A percentile compares a stretch with the other conserved stretches of the same genome.
phyloP scores from a whole-genome alignment of 2,113 vertebrate genomes.

The Microtus ochrogaster region DNA sequence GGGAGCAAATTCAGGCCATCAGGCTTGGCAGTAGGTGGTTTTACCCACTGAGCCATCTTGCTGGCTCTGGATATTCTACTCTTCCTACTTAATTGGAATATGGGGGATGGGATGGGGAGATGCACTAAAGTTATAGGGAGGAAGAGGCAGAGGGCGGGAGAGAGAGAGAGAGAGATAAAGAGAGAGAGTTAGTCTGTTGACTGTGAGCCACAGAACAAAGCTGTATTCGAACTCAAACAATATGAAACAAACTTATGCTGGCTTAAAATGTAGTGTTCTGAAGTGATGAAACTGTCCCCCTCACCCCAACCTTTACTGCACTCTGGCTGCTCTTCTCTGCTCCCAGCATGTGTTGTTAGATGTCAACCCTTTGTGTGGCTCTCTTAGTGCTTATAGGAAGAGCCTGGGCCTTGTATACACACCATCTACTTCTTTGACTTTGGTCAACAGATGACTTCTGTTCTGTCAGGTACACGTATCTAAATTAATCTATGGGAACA shows the following conservation, averaged over 20 bases:
- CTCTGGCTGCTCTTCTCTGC: not conserved
- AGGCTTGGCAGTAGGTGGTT: not conserved
- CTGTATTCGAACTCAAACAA: not conserved
- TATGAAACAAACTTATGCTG: not conserved
- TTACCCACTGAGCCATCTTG: not conserved
- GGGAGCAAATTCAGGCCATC: not conserved
- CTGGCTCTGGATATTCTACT: not conserved
- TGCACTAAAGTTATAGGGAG: not conserved
- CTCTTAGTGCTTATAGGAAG: not conserved
- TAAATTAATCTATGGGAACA: slow-evolving; percentile 18
- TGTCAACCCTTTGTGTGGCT: not conserved
- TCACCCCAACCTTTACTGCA: not conserved
- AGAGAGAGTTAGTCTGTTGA: not conserved
- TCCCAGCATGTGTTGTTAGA: not conserved
- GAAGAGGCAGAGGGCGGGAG: not conserved
- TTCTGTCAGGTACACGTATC: not conserved
- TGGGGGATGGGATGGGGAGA: not conserved
- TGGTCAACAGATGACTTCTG: not conserved
- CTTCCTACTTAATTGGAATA: not conserved
- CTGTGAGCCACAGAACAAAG: not conserved
- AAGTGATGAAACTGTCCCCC: not conserved
- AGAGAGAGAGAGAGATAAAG: no score
- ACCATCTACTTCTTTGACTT: not conserved
- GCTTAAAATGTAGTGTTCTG: not conserved
- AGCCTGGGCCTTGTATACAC: not conserved